Evolutionary conservation across 2,113 vertebrate species (phyloP).

Genomic region (Catagonus wagneri): DNA sequence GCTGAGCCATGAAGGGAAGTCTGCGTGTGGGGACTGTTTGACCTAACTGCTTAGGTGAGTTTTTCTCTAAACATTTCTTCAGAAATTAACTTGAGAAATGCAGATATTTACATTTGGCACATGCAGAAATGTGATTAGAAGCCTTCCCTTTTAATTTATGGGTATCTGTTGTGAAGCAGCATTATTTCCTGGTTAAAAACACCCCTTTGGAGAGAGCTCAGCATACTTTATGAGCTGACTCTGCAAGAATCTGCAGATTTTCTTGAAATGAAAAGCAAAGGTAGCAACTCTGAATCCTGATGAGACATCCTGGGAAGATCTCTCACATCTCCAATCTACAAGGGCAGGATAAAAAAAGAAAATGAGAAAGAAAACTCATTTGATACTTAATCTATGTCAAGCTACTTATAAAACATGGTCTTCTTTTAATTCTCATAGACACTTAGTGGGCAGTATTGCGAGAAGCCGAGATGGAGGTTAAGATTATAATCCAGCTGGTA

Average conservation of each 20-base stretch:
- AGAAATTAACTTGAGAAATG: conserved; percentile 20
- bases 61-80: conserved; percentile 52
- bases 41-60: not conserved
- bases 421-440: conserved; percentile 8
- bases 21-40: not conserved
- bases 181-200: conserved; percentile 56
- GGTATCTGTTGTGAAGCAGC: not conserved
- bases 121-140: not conserved
- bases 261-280: not conserved
- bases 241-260: not conserved
- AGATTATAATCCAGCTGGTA: not conserved
- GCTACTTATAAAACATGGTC: not conserved
- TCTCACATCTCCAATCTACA: not conserved
- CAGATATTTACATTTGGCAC: not conserved
- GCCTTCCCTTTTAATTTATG: conserved; percentile 46
- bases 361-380: not conserved
- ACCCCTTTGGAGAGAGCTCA: not conserved
- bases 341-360: not conserved
- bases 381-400: not conserved
- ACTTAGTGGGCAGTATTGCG: not conserved
- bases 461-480: not conserved
- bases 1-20: no score
- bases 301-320: not conserved
- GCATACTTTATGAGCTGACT: conserved; percentile 56
- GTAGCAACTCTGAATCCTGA: conserved; percentile 47